Conservation (phyloP, 2,113 vertebrate species). For the Sprattus sprattus region DNA sequence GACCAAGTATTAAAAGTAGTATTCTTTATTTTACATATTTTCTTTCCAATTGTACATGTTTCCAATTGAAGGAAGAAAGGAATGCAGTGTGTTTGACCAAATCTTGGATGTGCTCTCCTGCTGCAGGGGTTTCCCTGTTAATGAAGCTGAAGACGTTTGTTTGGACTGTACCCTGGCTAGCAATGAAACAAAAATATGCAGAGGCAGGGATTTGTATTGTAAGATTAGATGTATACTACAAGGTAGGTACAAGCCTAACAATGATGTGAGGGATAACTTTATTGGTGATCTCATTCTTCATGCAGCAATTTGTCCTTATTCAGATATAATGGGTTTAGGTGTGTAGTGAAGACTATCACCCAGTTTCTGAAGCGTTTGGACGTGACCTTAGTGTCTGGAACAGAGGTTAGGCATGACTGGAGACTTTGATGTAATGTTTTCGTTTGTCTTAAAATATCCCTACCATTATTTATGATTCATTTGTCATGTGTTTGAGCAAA, state of each 20-base stretch:
- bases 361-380: neutral
- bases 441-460: constrained; percentile 17
- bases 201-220: neutral
- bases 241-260: neutral
- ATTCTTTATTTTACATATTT: neutral
- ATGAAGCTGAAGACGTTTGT: neutral
- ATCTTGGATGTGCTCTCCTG: neutral
- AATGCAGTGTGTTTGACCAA: neutral
- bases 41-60: neutral
- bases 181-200: neutral
- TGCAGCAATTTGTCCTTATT: neutral
- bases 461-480: constrained; percentile 25
- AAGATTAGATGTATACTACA: neutral
- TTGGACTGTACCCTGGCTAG: neutral
- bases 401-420: constrained; percentile 22
- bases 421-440: constrained; percentile 21
- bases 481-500: neutral
- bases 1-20: neutral
- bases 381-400: neutral
- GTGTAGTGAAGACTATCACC: neutral
- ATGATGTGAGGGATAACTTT: neutral
- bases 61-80: constrained; percentile 1
- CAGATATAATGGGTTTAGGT: neutral
- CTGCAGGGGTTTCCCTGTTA: neutral
- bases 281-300: neutral